Percentiles rank a stretch among this genome's conserved stretches.
These are phyloP conservation scores for Gymnothorax reevesii DNA, from an alignment of 2,797 vertebrate genomes.

Conservation along the genomic window DNA sequence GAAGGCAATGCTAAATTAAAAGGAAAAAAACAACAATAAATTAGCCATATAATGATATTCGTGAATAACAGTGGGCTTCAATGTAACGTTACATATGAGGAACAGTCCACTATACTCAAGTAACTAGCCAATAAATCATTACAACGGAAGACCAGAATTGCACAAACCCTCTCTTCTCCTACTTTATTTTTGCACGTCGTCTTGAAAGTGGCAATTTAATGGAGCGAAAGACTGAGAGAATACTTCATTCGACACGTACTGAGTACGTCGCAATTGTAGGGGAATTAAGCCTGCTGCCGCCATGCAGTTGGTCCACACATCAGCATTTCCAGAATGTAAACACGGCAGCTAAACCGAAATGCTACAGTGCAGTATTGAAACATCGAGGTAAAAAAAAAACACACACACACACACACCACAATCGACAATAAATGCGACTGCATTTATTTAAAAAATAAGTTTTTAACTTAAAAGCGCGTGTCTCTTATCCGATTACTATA, in stretches of 20 bases:
- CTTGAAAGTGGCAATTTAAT: background rate
- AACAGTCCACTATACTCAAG: background rate
- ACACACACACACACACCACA: background rate
- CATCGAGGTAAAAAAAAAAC: background rate
- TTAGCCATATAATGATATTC: background rate
- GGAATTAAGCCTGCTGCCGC: background rate
- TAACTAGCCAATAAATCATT: background rate
- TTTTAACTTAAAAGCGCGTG: background rate
- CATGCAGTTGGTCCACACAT: background rate
- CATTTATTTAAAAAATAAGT: background rate
- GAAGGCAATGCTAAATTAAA: background rate
- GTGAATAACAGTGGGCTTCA: background rate
- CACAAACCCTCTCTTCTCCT: too few species aligned
- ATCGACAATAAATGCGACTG: background rate
- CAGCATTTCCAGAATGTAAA: slow-evolving; percentile 29
- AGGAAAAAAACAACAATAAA: background rate
- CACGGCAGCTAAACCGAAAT: slow-evolving; percentile 18
- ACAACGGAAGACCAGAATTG: background rate
- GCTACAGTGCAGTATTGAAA: background rate
- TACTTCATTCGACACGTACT: too few species aligned
- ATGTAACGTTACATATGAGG: background rate
- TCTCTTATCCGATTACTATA: background rate
- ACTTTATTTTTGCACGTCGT: background rate
- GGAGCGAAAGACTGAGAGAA: background rate
- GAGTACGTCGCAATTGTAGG: too few species aligned